phyloP scores from a whole-genome alignment of 2,888 invertebrate species.

The Oscheius sp. region DNA sequence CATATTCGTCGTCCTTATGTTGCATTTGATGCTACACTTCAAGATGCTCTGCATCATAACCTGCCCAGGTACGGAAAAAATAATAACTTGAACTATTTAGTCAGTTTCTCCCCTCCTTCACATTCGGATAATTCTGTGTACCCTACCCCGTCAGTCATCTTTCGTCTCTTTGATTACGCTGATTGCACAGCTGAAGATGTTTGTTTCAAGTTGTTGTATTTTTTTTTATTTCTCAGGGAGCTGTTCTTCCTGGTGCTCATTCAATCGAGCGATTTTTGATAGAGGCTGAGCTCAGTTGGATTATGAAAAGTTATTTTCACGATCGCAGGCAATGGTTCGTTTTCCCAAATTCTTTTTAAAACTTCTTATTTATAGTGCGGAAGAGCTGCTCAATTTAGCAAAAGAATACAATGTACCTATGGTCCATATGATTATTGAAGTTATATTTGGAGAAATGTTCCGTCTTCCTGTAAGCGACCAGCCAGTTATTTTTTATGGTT shows the following conservation, averaged over 20 bases:
- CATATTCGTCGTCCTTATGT: constrained; percentile 85
- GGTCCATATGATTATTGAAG: constrained; percentile 95
- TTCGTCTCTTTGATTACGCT: constrained; percentile 94
- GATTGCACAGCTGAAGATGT: constrained; percentile 87
- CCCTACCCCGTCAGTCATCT: constrained; percentile 93
- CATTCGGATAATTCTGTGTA: constrained; percentile 90
- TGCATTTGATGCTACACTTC: constrained; percentile 92
- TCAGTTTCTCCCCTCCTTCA: constrained; percentile 87
- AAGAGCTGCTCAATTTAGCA: constrained; percentile 89
- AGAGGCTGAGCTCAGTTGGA: constrained; percentile 94
- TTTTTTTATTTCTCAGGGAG: constrained; percentile 71
- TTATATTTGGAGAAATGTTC: constrained; percentile 87
- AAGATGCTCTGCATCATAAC: constrained; percentile 95
- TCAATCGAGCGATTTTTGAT: constrained; percentile 96
- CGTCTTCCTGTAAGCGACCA: constrained; percentile 89
- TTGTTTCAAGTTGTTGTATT: constrained; percentile 27
- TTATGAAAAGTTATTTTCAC: constrained; percentile 86
- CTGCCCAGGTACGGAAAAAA: constrained; percentile 77
- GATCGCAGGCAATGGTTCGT: constrained; percentile 90
- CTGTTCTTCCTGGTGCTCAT: constrained; percentile 88
- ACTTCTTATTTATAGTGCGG: constrained; percentile 79
- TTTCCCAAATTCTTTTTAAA: constrained; percentile 4
- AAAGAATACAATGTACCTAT: constrained; percentile 87
- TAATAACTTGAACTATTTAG: background rate
- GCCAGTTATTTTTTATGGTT: constrained; percentile 59